These are phyloP conservation scores for Cephus pygmeus DNA, from an alignment of 2,888 invertebrate genomes.

Conservation along the genomic window DNA sequence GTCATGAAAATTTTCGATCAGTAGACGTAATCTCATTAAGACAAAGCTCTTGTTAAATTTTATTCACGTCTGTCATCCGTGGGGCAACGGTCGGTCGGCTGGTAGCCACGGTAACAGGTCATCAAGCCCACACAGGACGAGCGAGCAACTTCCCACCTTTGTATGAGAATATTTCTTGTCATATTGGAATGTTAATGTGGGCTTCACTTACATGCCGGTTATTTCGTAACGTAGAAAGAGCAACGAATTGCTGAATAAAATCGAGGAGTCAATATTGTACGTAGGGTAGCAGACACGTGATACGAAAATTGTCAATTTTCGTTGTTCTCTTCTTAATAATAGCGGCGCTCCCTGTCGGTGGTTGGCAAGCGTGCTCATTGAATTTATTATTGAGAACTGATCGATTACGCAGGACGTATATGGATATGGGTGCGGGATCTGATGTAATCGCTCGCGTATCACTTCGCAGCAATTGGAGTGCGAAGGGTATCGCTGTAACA, in stretches of 20 bases:
- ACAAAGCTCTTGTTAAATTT: not conserved
- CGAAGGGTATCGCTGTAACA: slow-evolving; percentile 38
- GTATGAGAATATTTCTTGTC: not conserved
- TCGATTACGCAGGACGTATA: slow-evolving; percentile 25
- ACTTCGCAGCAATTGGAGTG: slow-evolving; percentile 44
- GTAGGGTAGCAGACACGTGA: not conserved
- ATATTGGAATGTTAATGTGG: not conserved
- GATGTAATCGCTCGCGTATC: slow-evolving; percentile 34
- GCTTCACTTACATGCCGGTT: not conserved
- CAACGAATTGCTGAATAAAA: not conserved
- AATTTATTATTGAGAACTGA: slow-evolving; percentile 12
- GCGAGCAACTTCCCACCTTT: not conserved
- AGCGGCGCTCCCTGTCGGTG: not conserved
- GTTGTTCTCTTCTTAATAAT: not conserved
- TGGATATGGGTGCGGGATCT: slow-evolving; percentile 38
- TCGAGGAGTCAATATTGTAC: not conserved
- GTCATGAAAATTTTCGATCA: not conserved
- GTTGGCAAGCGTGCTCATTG: not conserved
- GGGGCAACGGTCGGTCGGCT: not conserved
- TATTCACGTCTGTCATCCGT: not conserved
- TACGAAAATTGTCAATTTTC: not conserved
- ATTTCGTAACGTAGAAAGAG: not conserved
- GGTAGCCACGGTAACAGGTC: not conserved
- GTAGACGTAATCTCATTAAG: not conserved
- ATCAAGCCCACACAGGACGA: not conserved